A percentile compares a stretch with the other conserved stretches of the same genome.
Conservation (phyloP, 2,888 invertebrate species). For the Troilus luridus region DNA sequence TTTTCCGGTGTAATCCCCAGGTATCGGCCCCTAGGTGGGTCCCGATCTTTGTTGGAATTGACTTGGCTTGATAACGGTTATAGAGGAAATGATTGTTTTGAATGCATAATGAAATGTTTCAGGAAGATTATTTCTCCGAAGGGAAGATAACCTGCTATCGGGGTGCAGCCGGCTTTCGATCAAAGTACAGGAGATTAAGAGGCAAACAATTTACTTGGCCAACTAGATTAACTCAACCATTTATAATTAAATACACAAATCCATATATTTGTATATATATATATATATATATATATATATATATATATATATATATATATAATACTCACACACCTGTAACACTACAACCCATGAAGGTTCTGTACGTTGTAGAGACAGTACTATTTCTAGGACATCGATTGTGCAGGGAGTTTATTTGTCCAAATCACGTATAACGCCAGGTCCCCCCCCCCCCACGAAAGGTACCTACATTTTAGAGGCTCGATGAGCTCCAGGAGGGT, state of each 20-base stretch:
- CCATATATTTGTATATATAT: background rate
- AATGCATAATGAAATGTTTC: background rate
- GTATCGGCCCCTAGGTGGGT: background rate
- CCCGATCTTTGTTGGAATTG: slow-evolving; percentile 32
- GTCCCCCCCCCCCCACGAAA: too few relatives aligned
- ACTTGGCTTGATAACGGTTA: background rate
- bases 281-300: too few relatives aligned
- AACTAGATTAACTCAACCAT: background rate
- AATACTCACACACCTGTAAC: too few relatives aligned
- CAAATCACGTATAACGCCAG: too few relatives aligned
- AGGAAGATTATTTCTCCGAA: background rate
- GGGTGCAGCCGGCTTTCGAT: background rate
- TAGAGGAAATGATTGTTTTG: slow-evolving; percentile 12
- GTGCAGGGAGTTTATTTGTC: too few relatives aligned
- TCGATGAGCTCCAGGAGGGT: too few relatives aligned
- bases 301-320: too few relatives aligned
- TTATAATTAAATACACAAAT: background rate
- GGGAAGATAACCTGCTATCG: background rate
- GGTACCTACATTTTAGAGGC: too few relatives aligned
- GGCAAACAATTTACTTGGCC: background rate
- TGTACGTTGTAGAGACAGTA: too few relatives aligned
- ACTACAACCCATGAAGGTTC: too few relatives aligned
- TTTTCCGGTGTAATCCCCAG: slow-evolving; percentile 23
- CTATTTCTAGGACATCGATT: too few relatives aligned
- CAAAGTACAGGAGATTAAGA: background rate